A percentile compares a stretch with the other conserved stretches of the same genome.
phyloP scores from a whole-genome alignment of 2,888 invertebrate genomes.

The Caenorhabditis parvicauda region DNA sequence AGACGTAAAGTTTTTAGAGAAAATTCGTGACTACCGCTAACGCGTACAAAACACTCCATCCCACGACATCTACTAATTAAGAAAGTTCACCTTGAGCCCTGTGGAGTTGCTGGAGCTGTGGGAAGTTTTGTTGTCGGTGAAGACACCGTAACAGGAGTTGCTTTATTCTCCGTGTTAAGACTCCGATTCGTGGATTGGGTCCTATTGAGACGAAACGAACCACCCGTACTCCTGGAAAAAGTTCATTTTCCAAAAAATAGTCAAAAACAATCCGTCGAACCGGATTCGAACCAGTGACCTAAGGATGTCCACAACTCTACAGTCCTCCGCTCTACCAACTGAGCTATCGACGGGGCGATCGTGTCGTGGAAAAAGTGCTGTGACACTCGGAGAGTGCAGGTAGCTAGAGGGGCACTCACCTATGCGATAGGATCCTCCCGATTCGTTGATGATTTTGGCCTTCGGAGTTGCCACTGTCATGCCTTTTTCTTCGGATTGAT shows the following conservation, averaged over 20 bases:
- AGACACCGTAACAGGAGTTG: not conserved
- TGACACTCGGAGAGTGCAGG: not conserved
- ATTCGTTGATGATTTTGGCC: constrained; percentile 40
- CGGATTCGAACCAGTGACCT: constrained; percentile 35
- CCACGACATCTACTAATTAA: too few species aligned
- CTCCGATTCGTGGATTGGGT: constrained; percentile 46
- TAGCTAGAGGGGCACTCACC: constrained; percentile 9
- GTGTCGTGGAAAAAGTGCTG: not conserved
- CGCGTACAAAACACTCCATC: too few species aligned
- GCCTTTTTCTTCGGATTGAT: constrained; percentile 47
- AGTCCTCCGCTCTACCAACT: constrained; percentile 39
- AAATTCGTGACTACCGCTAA: too few species aligned
- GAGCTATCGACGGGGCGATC: constrained; percentile 29
- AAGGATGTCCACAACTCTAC: constrained; percentile 26
- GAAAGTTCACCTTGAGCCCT: constrained; percentile 9
- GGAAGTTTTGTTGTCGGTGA: constrained; percentile 10
- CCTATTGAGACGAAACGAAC: constrained; percentile 56
- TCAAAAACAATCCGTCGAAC: constrained; percentile 19
- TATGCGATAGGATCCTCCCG: constrained; percentile 43
- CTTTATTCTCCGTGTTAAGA: constrained; percentile 33
- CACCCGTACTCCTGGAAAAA: constrained; percentile 48
- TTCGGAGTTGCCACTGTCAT: constrained; percentile 40
- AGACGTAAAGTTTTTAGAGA: too few species aligned
- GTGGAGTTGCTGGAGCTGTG: constrained; percentile 18
- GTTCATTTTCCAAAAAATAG: constrained; percentile 34